Evolutionary conservation across 2,888 invertebrate species (phyloP).

Genomic region (Drepana falcataria): DNA sequence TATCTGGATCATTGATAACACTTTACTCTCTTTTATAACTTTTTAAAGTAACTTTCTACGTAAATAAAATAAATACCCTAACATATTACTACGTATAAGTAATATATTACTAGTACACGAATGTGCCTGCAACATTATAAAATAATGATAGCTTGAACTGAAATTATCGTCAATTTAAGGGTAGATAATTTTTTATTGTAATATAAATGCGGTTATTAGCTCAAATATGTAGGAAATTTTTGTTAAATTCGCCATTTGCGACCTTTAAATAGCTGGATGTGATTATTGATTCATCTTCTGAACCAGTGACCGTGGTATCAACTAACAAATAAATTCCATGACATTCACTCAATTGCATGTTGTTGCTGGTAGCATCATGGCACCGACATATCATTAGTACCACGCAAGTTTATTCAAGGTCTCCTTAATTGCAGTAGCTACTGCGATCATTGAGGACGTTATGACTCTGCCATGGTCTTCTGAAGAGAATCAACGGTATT

Average conservation of each 20-base stretch:
- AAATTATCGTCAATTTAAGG: not conserved
- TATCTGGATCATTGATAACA: too few species aligned
- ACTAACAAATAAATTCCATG: not conserved
- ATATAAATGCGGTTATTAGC: not conserved
- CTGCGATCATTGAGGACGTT: too few species aligned
- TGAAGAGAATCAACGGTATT: too few species aligned
- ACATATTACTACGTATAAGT: too few species aligned
- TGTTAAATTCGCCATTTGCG: not conserved
- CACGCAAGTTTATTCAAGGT: conserved; percentile 11
- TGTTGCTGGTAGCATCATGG: not conserved
- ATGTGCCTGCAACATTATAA: not conserved
- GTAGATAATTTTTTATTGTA: not conserved
- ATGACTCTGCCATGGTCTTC: too few species aligned
- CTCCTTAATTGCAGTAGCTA: not conserved
- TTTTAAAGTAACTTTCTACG: too few species aligned
- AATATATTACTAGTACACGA: too few species aligned
- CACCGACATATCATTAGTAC: conserved; percentile 3
- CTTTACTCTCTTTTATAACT: too few species aligned
- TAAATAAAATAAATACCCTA: too few species aligned
- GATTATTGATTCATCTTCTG: conserved; percentile 2
- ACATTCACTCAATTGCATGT: conserved; percentile 2
- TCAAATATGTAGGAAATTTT: not conserved
- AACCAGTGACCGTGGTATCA: not conserved
- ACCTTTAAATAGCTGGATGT: not conserved
- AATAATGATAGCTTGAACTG: not conserved